A percentile compares a stretch with the other conserved stretches of the same genome.
phyloP scores from a whole-genome alignment of 2,797 vertebrate genomes.

The Petrocephalus schoutedeni region DNA sequence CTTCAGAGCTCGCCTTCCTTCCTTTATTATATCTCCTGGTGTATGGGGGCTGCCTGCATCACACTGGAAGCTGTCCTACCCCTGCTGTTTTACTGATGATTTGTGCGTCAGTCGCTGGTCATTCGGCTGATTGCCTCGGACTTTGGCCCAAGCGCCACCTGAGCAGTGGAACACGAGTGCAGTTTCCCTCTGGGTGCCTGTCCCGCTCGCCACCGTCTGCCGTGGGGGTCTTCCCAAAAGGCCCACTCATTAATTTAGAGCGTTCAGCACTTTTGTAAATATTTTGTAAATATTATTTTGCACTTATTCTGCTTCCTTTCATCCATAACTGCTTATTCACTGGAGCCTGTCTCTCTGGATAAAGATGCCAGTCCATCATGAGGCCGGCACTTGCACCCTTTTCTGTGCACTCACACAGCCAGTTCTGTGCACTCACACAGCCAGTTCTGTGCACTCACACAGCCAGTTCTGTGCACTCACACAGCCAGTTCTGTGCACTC shows the following conservation, averaged over 20 bases:
- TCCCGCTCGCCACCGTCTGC: background rate
- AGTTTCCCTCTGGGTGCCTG: background rate
- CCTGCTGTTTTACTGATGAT: background rate
- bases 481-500: too few relatives aligned
- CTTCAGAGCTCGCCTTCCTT: background rate
- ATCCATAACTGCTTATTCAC: background rate
- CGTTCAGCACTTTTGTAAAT: background rate
- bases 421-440: background rate
- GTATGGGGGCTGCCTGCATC: background rate
- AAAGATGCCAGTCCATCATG: background rate
- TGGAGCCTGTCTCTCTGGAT: background rate
- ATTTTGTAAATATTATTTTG: background rate
- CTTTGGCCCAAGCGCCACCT: background rate
- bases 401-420: background rate
- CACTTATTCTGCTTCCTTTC: background rate
- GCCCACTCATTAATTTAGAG: background rate
- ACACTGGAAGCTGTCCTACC: background rate
- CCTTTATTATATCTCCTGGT: background rate
- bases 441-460: background rate
- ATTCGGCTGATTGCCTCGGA: background rate
- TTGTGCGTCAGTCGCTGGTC: background rate
- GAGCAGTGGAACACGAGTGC: background rate
- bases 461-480: background rate
- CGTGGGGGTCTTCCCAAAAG: background rate
- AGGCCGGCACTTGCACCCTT: background rate